Evolutionary conservation across 1,140 invertebrate species (phyloP).

Genomic region (Hylaeus volcanicus): DNA sequence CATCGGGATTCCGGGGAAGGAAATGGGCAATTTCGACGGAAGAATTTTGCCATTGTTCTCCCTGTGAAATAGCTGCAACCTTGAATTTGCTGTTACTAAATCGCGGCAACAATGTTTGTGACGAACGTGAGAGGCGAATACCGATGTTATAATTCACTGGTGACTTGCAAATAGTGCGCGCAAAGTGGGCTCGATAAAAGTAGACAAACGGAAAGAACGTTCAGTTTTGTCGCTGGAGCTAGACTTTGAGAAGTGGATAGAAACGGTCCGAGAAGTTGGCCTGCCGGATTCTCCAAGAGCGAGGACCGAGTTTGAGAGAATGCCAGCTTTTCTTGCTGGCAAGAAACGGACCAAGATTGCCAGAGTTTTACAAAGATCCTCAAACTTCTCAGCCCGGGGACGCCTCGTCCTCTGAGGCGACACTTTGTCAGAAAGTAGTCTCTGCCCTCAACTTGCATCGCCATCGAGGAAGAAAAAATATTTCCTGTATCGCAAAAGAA

Average conservation of each 20-base stretch:
- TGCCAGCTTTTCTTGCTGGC: conserved; percentile 35
- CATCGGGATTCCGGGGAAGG: neutral
- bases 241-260: conserved; percentile 14
- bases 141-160: too few species aligned
- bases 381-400: conserved; percentile 30
- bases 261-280: conserved; percentile 25
- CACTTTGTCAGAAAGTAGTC: neutral
- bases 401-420: conserved; percentile 27
- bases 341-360: conserved; percentile 36
- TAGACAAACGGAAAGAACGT: conserved; percentile 14
- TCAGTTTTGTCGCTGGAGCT: conserved; percentile 26
- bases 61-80: too few species aligned
- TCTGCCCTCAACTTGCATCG: too few species aligned
- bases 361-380: conserved; percentile 42
- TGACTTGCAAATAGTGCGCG: too few species aligned
- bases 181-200: neutral
- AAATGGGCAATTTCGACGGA: neutral
- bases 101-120: too few species aligned
- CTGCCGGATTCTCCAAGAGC: neutral
- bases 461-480: too few species aligned
- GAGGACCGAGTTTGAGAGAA: conserved; percentile 20
- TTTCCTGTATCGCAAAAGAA: too few species aligned
- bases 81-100: too few species aligned
- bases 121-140: too few species aligned
- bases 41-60: neutral